These are phyloP conservation scores for Polypterus senegalus DNA, from an alignment of 2,113 vertebrate genomes.

Conservation along the genomic window DNA sequence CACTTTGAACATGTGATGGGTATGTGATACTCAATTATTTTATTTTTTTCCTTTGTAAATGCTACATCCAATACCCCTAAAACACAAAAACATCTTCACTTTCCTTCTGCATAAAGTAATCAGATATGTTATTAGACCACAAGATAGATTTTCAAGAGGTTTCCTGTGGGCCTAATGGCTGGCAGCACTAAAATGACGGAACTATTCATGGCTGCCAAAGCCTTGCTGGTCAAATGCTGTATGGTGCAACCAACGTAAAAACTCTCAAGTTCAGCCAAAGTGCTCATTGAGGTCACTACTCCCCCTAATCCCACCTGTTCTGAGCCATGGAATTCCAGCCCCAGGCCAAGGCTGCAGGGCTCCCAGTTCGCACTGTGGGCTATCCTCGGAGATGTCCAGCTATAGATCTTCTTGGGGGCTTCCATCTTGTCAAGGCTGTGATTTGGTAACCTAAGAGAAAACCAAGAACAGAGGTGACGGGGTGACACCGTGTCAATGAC, in stretches of 20 bases:
- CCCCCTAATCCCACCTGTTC: conserved; percentile 34
- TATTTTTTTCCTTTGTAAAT: no score
- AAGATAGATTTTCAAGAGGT: no score
- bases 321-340: conserved; percentile 39
- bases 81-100: no score
- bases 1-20: no score
- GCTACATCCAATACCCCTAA: no score
- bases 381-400: conserved; percentile 48
- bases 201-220: no score
- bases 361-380: conserved; percentile 44
- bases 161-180: no score
- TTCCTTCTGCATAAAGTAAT: no score
- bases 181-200: no score
- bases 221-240: not conserved
- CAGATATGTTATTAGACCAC: no score
- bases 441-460: conserved; percentile 28
- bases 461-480: not conserved
- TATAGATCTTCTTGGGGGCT: conserved; percentile 45
- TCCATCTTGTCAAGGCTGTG: conserved; percentile 33
- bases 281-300: not conserved
- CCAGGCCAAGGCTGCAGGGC: conserved; percentile 39
- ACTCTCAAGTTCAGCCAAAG: not conserved
- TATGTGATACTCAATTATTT: no score
- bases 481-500: not conserved
- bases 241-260: not conserved